Conservation (phyloP, 2,113 vertebrate genomes). For the Mugil cephalus region DNA sequence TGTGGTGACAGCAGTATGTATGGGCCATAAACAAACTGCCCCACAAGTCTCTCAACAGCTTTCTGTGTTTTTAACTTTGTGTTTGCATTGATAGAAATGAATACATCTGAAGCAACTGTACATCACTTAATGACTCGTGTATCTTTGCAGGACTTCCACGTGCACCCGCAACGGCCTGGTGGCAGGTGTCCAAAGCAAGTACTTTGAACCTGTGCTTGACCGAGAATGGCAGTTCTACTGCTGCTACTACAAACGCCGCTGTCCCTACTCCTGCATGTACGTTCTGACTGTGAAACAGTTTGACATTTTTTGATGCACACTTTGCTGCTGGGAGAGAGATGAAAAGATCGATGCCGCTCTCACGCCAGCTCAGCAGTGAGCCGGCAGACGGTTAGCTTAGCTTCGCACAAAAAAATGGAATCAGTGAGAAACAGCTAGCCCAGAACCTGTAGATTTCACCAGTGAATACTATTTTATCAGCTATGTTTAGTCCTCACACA, state of each 20-base stretch:
- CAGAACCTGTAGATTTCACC: neutral
- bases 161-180: constrained; percentile 95
- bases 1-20: constrained; percentile 70
- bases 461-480: neutral
- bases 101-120: neutral
- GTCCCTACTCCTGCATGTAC: constrained; percentile 95
- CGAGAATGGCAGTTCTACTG: constrained; percentile 99
- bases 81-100: neutral
- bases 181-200: constrained; percentile 95
- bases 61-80: neutral
- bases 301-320: neutral
- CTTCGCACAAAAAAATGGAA: too few relatives aligned
- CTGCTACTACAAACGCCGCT: constrained; percentile 92
- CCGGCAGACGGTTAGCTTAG: neutral
- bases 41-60: constrained; percentile 35
- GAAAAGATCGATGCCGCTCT: neutral
- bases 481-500: neutral
- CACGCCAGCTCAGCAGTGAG: neutral
- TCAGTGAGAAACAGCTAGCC: neutral
- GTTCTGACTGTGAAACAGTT: constrained; percentile 54
- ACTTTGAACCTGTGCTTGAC: constrained; percentile 94
- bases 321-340: neutral
- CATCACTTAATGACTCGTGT: constrained; percentile 12
- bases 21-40: constrained; percentile 60
- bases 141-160: constrained; percentile 90